Evolutionary conservation across 2,888 invertebrate species (phyloP).

Genomic region (Pycnomerus fuliginosus): DNA sequence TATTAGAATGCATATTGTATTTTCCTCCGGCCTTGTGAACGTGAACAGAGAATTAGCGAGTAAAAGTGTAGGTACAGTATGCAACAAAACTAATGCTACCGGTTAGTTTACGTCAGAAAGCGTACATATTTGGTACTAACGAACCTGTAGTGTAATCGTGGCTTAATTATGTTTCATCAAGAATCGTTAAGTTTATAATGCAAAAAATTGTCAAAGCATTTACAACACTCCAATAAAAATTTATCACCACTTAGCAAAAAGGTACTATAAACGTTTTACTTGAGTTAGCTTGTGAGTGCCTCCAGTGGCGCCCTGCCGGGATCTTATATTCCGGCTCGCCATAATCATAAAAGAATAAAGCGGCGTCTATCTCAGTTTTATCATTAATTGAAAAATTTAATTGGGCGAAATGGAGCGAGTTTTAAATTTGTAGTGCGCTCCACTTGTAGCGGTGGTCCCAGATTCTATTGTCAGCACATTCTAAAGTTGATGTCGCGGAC

Average conservation of each 20-base stretch:
- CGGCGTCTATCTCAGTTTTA: constrained; percentile 16
- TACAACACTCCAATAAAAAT: constrained; percentile 23
- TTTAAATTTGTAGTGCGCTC: too few species aligned
- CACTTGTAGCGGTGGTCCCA: constrained; percentile 50
- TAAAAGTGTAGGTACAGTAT: too few species aligned
- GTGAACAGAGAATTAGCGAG: too few species aligned
- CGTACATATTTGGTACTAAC: too few species aligned
- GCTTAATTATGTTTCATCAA: too few species aligned
- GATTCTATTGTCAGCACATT: constrained; percentile 46
- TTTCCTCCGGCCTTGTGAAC: too few species aligned
- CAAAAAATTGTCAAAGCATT: constrained; percentile 23
- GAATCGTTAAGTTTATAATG: constrained; percentile 19
- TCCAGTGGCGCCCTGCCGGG: constrained; percentile 17
- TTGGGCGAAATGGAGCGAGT: constrained; percentile 22
- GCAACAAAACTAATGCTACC: too few species aligned
- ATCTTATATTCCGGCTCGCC: constrained; percentile 15
- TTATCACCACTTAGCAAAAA: constrained; percentile 23
- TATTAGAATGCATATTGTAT: too few species aligned
- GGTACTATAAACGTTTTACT: constrained; percentile 21
- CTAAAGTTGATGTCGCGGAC: constrained; percentile 41
- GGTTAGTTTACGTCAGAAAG: too few species aligned
- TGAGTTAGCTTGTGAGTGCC: constrained; percentile 18
- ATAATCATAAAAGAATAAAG: constrained; percentile 30
- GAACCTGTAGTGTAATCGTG: too few species aligned
- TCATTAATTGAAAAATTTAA: background rate